Percentiles rank a stretch among this genome's conserved stretches.
Conservation (phyloP, 2,113 vertebrate species). For the Triplophysa tibetana region DNA sequence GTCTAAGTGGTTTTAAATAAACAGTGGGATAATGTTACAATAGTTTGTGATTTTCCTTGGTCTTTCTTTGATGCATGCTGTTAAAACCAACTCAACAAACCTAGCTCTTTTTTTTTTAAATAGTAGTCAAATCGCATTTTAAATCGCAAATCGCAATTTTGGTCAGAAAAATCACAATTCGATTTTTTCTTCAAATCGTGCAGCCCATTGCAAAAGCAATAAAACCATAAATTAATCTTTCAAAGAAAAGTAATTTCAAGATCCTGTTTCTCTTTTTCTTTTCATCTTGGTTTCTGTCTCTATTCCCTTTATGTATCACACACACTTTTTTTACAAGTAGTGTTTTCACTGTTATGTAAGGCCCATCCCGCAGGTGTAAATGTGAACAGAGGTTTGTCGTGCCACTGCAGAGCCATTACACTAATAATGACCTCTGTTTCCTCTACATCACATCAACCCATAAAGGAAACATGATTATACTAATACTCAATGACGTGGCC, state of each 20-base stretch:
- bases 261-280: background rate
- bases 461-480: background rate
- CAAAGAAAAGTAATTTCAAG: background rate
- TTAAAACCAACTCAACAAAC: no score
- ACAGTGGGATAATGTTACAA: no score
- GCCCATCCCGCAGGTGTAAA: conserved; percentile 31
- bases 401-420: background rate
- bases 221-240: background rate
- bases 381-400: background rate
- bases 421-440: conserved; percentile 12
- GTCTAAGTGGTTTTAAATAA: no score
- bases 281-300: background rate
- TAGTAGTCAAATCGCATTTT: no score
- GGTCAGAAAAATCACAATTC: no score
- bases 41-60: no score
- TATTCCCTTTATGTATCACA: background rate
- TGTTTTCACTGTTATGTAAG: conserved; percentile 2
- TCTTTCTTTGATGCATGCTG: no score
- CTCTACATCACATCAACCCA: background rate
- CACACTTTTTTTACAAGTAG: background rate
- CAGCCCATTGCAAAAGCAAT: background rate
- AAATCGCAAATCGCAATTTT: no score
- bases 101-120: no score
- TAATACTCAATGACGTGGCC: background rate
- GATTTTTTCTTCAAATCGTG: no score